Base-by-base conservation (phyloP, 2,797 vertebrate genomes). In the Xenopus petersii region DNA sequence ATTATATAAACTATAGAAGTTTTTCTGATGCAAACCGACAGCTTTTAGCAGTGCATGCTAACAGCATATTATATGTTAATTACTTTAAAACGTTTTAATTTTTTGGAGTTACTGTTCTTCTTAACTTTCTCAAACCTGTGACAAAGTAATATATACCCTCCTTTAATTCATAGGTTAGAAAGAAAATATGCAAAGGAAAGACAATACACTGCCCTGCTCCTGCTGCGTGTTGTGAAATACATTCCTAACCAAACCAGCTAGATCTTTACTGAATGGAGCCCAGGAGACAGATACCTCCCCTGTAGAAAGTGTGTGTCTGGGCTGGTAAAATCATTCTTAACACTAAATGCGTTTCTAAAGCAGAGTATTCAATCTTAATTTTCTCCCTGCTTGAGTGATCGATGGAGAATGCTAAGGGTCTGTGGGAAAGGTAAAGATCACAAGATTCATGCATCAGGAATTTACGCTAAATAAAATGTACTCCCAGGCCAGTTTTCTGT, bases 371-470 rank as follows among this genome's bases (percentile, higher is more conserved):
- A 64, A 64, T 64, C 62, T 64, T 33, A 64, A 64, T 64, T n/a
- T 33, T 46, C 62, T 64, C 12, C 33, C 62, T 33, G 55, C 55
- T 56, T 16, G 16, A 56, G 9, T 13, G 55, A 17, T 56, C 15
- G 55, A 56, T 56, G 62, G 33, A 2, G 30, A 36, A 33, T 36
- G 62, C 30, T 15, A 36, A 26, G 13, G 33, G 13, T 36, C 12
- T 36, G 33, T 42, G 62, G 30, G 30, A 12, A 15, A 15, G 33
- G 62, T 36, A 56, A 56, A 16, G 62, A 15, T 13, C 42, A 46
- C n/a, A 24, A 65, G 64, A 65, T 65, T 65, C 16, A 65, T 47
- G 64, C 42, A 48, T n/a, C 46, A 49, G 47, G 16, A 65, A 48
- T 16, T 42, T 48, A 36, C 8, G 17, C 42, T 65, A 65, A 65